These are phyloP conservation scores for Lycocerus yunnanus DNA, from an alignment of 2,888 invertebrate genomes.

Conservation along the genomic window DNA sequence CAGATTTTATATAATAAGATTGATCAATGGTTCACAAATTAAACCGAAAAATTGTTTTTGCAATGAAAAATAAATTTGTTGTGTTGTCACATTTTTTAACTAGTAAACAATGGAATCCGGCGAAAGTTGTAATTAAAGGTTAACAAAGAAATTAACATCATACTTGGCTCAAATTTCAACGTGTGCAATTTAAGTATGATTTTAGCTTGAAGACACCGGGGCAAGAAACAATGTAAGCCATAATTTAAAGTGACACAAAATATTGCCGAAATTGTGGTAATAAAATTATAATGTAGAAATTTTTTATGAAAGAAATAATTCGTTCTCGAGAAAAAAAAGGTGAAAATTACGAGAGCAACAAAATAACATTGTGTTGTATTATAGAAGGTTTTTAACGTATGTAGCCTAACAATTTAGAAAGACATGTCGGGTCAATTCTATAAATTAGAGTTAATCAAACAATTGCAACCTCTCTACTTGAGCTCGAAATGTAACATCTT, in stretches of 20 bases:
- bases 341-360: not conserved
- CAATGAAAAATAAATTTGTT: not conserved
- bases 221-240: not conserved
- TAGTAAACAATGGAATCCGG: not conserved
- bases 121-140: not conserved
- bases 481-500: constrained; percentile 18
- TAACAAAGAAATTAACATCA: too few species aligned
- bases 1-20: too few species aligned
- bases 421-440: constrained; percentile 35
- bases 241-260: not conserved
- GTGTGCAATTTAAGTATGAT: not conserved
- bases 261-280: not conserved
- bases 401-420: constrained; percentile 23
- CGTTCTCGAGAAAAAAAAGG: not conserved
- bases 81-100: not conserved
- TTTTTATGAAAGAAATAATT: not conserved
- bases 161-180: not conserved
- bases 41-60: not conserved
- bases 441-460: constrained; percentile 37
- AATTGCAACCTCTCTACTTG: constrained; percentile 29
- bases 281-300: not conserved
- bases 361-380: not conserved
- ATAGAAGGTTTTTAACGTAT: not conserved
- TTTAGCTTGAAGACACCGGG: not conserved
- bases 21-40: too few species aligned